Percentiles rank a stretch among this genome's conserved stretches.
phyloP scores from a whole-genome alignment of 2,113 vertebrate genomes.

The Pluvianellus socialis region DNA sequence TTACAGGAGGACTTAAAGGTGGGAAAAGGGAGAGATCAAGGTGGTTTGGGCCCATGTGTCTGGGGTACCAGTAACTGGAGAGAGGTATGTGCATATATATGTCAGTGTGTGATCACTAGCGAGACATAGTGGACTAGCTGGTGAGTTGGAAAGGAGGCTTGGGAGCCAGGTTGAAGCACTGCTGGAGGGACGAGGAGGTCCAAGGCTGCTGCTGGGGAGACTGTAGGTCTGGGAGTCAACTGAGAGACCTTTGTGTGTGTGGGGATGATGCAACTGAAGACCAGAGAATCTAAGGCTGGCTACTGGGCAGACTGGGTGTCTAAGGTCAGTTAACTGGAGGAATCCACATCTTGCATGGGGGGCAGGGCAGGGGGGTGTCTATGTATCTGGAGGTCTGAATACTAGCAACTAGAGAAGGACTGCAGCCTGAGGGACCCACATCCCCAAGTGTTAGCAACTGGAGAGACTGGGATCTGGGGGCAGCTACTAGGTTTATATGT shows the following conservation, averaged over 20 bases:
- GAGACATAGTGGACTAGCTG: fast-evolving
- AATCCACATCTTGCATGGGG: not conserved
- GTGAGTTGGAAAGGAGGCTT: not conserved
- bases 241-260: not conserved
- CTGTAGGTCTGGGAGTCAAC: not conserved
- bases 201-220: not conserved
- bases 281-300: not conserved
- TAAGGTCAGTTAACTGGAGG: not conserved
- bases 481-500: not conserved
- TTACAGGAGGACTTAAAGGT: not conserved
- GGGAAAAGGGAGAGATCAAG: not conserved
- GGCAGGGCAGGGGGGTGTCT: fast-evolving
- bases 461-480: not conserved
- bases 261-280: not conserved
- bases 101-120: not conserved
- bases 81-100: not conserved
- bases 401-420: not conserved
- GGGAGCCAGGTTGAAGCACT: not conserved
- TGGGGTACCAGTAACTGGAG: not conserved
- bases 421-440: not conserved
- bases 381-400: not conserved
- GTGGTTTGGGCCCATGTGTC: not conserved
- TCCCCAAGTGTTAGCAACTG: not conserved
- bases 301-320: not conserved
- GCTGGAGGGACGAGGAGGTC: too few relatives aligned